A percentile compares a stretch with the other conserved stretches of the same genome.
Conservation (phyloP, 2,888 invertebrate genomes). For the Shargacucullia verbasci region DNA sequence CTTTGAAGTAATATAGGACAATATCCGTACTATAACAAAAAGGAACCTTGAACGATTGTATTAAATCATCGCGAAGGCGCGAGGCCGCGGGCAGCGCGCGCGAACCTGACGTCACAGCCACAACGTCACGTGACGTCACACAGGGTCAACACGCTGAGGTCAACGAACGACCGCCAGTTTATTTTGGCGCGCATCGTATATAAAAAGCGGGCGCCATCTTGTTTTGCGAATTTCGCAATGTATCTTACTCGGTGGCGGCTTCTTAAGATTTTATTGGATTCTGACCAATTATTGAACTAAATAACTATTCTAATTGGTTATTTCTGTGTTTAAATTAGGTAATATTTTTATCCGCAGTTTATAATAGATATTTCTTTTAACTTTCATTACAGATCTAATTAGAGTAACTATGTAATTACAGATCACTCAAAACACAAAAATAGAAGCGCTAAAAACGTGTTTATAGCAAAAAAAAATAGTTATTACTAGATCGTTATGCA, state of each 20-base stretch:
- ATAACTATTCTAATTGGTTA: conserved; percentile 56
- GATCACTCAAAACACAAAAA: conserved; percentile 20
- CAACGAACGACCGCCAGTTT: conserved; percentile 86
- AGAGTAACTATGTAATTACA: neutral
- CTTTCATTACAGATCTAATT: neutral
- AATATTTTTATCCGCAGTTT: conserved; percentile 1
- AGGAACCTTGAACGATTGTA: conserved; percentile 73
- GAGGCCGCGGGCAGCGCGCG: conserved; percentile 61
- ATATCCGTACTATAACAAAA: conserved; percentile 66
- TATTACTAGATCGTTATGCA: conserved; percentile 46
- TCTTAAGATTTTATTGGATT: conserved; percentile 51
- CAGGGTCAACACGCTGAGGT: conserved; percentile 72
- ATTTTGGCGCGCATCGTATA: conserved; percentile 81
- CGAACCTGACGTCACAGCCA: conserved; percentile 72
- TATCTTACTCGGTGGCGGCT: conserved; percentile 47
- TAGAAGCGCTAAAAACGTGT: conserved; percentile 34
- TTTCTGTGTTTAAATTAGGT: conserved; percentile 13
- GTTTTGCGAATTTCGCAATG: conserved; percentile 64
- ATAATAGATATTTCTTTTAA: conserved; percentile 4
- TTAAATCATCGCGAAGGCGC: conserved; percentile 66
- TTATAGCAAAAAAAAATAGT: conserved; percentile 22
- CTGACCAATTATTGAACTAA: conserved; percentile 59
- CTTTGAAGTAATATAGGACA: conserved; percentile 58
- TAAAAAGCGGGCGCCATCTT: conserved; percentile 75
- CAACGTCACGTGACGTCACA: conserved; percentile 79